Evolutionary conservation across 2,113 vertebrate species (phyloP), one percentile per base, ranked within the genome.

Genomic region (Alces alces): DNA sequence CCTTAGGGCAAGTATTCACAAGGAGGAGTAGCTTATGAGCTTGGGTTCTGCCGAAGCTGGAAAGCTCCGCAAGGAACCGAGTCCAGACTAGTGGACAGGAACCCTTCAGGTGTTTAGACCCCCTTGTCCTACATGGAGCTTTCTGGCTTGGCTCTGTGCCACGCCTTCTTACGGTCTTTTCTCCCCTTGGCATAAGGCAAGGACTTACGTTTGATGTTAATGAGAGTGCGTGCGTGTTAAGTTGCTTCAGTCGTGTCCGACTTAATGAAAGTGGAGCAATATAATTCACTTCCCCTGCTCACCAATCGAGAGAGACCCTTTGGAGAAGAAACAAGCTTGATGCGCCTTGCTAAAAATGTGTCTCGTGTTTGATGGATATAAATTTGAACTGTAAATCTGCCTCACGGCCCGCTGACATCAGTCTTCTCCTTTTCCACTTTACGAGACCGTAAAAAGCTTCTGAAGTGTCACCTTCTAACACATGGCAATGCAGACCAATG

Each of bases 171-270:
- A 33, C 8, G 27, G 25, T 39, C 60, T 89, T 86, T 84, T 79
- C 61, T 79, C 70, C 30, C 39, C 12, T 84, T 66, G 87, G 33
- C 39, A 30, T 6, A 43, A 54, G 30, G n/a, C 39, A 39, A 88
- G 78, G 47, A 79, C 47, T 45, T 82, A 30, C 10, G 64, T 93
- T 84, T 80, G 50, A 10, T 73, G 8, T 10, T 23, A 47, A 83
- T 11, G 7, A 39, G 27, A 52, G 9, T 14, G 52, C 2, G 0
- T 13, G 10, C 0, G 1, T 73, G 36, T 39, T 73, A 39, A 39
- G 66, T 73, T 0, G 2, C 66, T 73, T 73, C 19, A 36, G 66
- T 23, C 1, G 0, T 39, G 36, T 73, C 36, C 5, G 11, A 73
- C 66, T 11, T 27, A 27, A 70, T 7, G 6, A 39, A 21, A 57